These are phyloP conservation scores for Parnassius smintheus DNA, from an alignment of 2,888 invertebrate genomes.

Conservation along the genomic window DNA sequence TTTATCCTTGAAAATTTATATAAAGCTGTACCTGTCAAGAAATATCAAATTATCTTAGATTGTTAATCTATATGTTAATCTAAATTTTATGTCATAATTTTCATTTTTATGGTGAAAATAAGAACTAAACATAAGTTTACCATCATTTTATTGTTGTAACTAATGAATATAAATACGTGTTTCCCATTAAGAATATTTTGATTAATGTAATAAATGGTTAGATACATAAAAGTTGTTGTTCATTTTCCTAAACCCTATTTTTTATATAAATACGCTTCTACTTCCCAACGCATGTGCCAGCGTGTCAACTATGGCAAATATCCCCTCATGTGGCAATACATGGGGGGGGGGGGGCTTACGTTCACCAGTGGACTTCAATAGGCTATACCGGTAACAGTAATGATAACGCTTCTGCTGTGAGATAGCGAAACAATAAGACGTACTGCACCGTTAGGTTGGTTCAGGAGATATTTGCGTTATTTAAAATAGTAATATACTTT, in stretches of 20 bases:
- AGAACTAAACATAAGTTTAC: conserved; percentile 59
- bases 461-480: too few relatives aligned
- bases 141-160: conserved; percentile 53
- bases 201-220: conserved; percentile 60
- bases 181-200: conserved; percentile 50
- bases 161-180: conserved; percentile 37
- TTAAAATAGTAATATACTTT: too few relatives aligned
- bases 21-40: conserved; percentile 16
- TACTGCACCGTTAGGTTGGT: too few relatives aligned
- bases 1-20: background rate
- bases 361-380: too few relatives aligned
- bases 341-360: too few relatives aligned
- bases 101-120: background rate
- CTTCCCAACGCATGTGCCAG: too few relatives aligned
- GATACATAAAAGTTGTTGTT: conserved; percentile 48
- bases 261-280: background rate
- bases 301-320: too few relatives aligned
- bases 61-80: background rate
- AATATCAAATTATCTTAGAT: background rate
- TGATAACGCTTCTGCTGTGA: too few relatives aligned
- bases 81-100: background rate
- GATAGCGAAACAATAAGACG: too few relatives aligned
- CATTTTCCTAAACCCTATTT: conserved; percentile 8
- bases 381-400: too few relatives aligned
- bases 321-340: too few relatives aligned